phyloP scores from a whole-genome alignment of 2,888 invertebrate genomes.

The Ichneumoninae sp. region DNA sequence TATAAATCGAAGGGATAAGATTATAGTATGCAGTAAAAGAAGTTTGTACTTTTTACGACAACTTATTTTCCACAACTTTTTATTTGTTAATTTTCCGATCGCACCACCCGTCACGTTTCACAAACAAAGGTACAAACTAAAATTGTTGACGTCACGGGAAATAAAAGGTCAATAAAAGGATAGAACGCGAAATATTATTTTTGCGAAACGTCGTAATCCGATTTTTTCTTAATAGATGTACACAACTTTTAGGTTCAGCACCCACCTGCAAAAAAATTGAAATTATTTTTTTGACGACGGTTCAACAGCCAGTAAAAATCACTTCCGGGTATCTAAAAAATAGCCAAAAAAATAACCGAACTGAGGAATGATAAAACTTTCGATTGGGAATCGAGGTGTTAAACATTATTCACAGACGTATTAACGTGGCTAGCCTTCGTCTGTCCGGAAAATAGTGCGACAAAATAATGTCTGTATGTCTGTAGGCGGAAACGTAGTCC shows the following conservation, averaged over 20 bases:
- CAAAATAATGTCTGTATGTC: slow-evolving; percentile 60
- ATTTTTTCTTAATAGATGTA: no score
- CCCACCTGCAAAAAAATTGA: no score
- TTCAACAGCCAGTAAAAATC: neutral
- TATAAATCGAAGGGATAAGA: neutral
- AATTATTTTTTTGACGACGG: neutral
- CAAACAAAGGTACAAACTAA: no score
- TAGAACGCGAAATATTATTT: no score
- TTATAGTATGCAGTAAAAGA: neutral
- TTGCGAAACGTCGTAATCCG: no score
- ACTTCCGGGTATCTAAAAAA: neutral
- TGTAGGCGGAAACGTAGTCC: slow-evolving; percentile 70
- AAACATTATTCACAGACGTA: slow-evolving; percentile 20
- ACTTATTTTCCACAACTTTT: no score
- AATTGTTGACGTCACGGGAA: no score
- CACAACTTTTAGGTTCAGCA: no score
- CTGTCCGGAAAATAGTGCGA: slow-evolving; percentile 38
- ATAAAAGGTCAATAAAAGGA: no score
- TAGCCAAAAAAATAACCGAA: neutral
- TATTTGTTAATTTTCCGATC: no score
- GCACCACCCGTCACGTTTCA: no score
- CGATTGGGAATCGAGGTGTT: neutral
- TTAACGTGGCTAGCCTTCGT: slow-evolving; percentile 37
- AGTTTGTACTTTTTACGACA: no score
- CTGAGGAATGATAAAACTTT: neutral